A percentile compares a stretch with the other conserved stretches of the same genome.
Evolutionary conservation across 2,113 vertebrate species (phyloP).

Genomic region (Vombatus ursinus): DNA sequence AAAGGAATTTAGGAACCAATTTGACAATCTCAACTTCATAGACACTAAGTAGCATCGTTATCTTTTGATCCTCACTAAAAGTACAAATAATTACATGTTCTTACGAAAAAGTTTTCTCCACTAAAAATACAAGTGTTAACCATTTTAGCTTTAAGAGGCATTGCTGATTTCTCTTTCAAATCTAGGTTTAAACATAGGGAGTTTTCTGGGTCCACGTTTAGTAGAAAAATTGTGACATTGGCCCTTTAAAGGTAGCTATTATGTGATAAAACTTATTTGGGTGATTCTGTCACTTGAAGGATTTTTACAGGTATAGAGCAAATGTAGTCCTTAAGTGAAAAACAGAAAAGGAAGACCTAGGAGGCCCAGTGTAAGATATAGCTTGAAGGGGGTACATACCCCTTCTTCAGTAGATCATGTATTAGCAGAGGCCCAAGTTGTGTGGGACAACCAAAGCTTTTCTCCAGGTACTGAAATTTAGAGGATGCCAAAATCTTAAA

Average conservation of each 20-base stretch:
- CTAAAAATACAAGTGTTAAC: neutral
- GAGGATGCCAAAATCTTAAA: neutral
- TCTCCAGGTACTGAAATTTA: neutral
- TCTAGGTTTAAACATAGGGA: neutral
- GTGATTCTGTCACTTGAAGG: neutral
- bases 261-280: neutral
- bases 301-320: neutral
- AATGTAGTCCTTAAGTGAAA: neutral
- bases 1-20: constrained; percentile 10
- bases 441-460: neutral
- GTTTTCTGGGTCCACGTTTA: neutral
- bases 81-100: neutral
- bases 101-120: neutral
- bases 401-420: neutral
- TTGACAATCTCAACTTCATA: constrained; percentile 19
- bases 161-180: neutral
- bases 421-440: neutral
- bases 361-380: neutral
- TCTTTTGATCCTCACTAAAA: neutral
- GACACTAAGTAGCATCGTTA: constrained; percentile 23
- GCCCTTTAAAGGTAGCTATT: neutral
- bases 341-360: neutral
- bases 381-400: neutral
- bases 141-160: neutral
- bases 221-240: neutral